Conservation (phyloP, 2,888 invertebrate species). For the Oligia latruncula region DNA sequence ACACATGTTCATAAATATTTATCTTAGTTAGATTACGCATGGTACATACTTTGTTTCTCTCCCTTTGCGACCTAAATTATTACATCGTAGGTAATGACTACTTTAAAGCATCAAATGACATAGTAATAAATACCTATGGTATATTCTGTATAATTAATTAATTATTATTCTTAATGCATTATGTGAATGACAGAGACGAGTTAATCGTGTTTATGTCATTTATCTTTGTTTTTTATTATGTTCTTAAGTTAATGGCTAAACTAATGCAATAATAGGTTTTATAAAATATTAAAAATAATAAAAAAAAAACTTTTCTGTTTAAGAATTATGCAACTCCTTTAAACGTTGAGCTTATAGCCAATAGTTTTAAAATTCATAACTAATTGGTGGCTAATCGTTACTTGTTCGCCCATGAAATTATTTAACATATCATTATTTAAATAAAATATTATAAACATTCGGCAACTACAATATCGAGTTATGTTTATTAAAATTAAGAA, state of each 20-base stretch:
- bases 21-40: not conserved
- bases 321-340: not conserved
- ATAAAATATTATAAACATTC: slow-evolving; percentile 5
- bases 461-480: slow-evolving; percentile 1
- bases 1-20: slow-evolving; percentile 39
- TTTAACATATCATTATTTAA: slow-evolving; percentile 17
- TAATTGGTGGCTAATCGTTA: slow-evolving; percentile 20
- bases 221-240: not conserved
- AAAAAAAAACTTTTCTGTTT: not conserved
- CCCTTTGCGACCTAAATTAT: slow-evolving; percentile 2
- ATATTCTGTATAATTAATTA: slow-evolving; percentile 2
- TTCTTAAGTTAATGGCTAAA: slow-evolving; percentile 3
- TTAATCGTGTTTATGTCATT: slow-evolving; percentile 2
- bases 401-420: slow-evolving; percentile 18
- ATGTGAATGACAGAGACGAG: slow-evolving; percentile 6
- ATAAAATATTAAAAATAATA: not conserved
- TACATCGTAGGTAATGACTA: not conserved
- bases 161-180: not conserved
- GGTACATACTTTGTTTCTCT: slow-evolving; percentile 1
- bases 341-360: not conserved
- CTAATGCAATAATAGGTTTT: not conserved
- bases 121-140: not conserved
- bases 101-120: not conserved
- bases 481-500: slow-evolving; percentile 12
- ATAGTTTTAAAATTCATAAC: slow-evolving; percentile 12